Conservation (phyloP, 2,888 invertebrate species). For the Alentia gelatinosa region DNA sequence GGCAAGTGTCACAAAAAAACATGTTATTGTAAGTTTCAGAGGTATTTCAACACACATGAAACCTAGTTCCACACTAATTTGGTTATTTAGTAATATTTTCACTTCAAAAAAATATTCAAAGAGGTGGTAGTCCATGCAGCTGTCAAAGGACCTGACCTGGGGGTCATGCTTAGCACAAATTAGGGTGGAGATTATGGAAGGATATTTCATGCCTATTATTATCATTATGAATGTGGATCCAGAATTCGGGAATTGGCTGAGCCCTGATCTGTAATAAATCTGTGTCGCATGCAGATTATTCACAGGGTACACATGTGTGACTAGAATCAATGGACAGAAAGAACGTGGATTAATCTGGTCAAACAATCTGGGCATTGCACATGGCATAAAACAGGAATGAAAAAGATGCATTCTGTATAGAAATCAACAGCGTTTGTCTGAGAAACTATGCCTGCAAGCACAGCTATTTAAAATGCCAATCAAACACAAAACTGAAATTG, state of each 20-base stretch:
- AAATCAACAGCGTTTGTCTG: neutral
- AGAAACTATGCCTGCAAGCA: neutral
- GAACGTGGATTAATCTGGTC: neutral
- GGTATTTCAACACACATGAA: neutral
- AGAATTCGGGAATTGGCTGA: neutral
- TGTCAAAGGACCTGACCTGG: neutral
- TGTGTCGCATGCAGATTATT: neutral
- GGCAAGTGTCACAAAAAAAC: constrained; percentile 50
- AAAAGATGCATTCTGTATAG: constrained; percentile 2
- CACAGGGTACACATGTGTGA: neutral
- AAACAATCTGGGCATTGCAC: neutral
- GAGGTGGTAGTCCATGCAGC: neutral
- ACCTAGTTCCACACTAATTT: neutral
- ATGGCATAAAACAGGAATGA: neutral
- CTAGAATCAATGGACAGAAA: neutral
- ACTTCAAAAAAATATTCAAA: neutral
- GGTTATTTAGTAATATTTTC: neutral
- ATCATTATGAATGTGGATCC: constrained; percentile 29
- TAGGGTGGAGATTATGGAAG: neutral
- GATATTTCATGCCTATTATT: constrained; percentile 17
- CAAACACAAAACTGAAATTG: constrained; percentile 21
- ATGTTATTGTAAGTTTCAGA: neutral
- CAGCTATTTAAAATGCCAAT: constrained; percentile 19
- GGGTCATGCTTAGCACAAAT: neutral
- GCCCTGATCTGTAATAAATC: constrained; percentile 33